phyloP scores from a whole-genome alignment of 2,113 vertebrate genomes.

The Alligator sinensis region DNA sequence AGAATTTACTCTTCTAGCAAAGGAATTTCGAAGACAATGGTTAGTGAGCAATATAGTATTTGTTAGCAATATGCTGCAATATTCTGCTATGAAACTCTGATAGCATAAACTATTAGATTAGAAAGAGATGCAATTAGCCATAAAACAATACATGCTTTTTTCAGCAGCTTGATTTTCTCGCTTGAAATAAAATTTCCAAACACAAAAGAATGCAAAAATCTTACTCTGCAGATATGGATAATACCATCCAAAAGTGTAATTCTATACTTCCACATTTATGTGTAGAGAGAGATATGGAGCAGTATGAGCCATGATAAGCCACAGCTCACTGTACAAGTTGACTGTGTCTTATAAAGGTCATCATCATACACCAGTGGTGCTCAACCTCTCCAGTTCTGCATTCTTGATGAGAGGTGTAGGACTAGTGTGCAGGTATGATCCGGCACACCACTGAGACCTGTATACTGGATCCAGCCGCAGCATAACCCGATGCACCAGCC shows the following conservation, averaged over 20 bases:
- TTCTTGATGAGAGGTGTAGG: too few species aligned
- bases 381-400: too few species aligned
- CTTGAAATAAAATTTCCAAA: not conserved
- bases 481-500: too few species aligned
- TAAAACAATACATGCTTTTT: slow-evolving; percentile 22
- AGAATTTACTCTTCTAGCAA: slow-evolving; percentile 9
- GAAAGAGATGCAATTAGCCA: not conserved
- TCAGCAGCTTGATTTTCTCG: not conserved
- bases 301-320: not conserved
- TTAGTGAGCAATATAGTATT: not conserved
- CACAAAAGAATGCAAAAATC: not conserved
- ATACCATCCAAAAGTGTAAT: not conserved
- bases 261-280: not conserved
- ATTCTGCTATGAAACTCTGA: not conserved
- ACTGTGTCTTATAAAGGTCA: not conserved
- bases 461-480: too few species aligned
- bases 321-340: not conserved
- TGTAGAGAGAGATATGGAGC: not conserved
- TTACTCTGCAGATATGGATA: not conserved
- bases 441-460: too few species aligned
- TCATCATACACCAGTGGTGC: not conserved
- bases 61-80: not conserved
- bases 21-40: not conserved
- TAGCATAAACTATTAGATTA: not conserved
- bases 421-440: too few species aligned